These are phyloP conservation scores for Propsilocerus akamusi DNA, from an alignment of 1,140 invertebrate species.

Conservation along the genomic window DNA sequence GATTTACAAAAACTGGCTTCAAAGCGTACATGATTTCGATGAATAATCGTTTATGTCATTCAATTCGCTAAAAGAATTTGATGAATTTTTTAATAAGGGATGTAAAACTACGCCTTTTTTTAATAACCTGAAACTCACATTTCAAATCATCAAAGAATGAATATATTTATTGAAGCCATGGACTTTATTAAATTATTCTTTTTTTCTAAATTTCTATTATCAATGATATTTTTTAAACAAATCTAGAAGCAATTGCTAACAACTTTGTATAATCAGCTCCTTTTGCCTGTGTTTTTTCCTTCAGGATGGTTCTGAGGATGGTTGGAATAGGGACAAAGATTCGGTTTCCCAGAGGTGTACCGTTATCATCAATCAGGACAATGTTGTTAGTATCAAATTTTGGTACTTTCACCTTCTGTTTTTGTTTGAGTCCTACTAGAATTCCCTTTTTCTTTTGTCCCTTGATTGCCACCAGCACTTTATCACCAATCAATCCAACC, in stretches of 20 bases:
- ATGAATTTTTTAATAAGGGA: too few species aligned
- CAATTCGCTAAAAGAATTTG: too few species aligned
- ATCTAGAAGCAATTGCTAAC: constrained; percentile 78
- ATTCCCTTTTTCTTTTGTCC: constrained; percentile 94
- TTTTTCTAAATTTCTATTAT: too few species aligned
- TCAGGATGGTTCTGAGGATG: constrained; percentile 68
- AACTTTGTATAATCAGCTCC: constrained; percentile 90
- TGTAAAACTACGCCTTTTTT: too few species aligned
- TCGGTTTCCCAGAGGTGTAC: constrained; percentile 79
- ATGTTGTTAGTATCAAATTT: constrained; percentile 94
- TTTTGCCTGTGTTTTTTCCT: constrained; percentile 63
- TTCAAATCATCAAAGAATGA: too few species aligned
- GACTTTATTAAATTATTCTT: too few species aligned
- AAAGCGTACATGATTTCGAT: background rate
- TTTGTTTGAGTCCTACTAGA: constrained; percentile 79
- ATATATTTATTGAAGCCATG: too few species aligned
- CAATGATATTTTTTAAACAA: constrained; percentile 43
- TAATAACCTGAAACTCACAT: too few species aligned
- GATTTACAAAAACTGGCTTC: background rate
- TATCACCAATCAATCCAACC: constrained; percentile 49
- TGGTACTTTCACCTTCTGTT: constrained; percentile 65
- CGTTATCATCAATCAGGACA: constrained; percentile 89
- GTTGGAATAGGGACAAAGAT: constrained; percentile 91
- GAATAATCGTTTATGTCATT: too few species aligned
- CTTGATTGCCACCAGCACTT: constrained; percentile 86